phyloP scores from a whole-genome alignment of 92 coral and sea anemone species.

The Anthopleura xanthogrammica region DNA sequence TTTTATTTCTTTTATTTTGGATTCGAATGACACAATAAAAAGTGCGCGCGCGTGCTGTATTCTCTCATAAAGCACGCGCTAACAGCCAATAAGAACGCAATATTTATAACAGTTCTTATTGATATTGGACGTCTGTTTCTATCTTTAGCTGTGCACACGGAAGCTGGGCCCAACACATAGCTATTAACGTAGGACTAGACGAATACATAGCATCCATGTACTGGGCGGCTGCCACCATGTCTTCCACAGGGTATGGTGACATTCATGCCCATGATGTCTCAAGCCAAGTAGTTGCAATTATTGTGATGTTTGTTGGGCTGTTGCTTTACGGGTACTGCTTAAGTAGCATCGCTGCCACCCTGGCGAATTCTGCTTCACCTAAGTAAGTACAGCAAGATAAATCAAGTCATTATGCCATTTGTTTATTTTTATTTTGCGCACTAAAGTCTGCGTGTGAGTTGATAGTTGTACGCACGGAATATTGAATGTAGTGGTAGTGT shows the following conservation, averaged over 20 bases:
- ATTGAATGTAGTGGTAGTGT: no score
- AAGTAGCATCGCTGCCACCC: slow-evolving; percentile 81
- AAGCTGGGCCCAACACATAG: slow-evolving; percentile 83
- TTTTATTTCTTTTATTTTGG: no score
- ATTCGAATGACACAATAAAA: no score
- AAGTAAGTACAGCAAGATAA: slow-evolving; percentile 52
- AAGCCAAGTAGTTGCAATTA: slow-evolving; percentile 64
- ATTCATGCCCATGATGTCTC: slow-evolving; percentile 73
- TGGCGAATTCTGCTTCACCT: slow-evolving; percentile 75
- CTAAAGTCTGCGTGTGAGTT: no score
- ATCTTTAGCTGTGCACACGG: slow-evolving; percentile 42
- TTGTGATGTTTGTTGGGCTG: slow-evolving; percentile 78
- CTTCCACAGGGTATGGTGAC: slow-evolving; percentile 89
- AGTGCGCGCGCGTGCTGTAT: no score
- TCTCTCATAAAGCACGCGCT: no score
- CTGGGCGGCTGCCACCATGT: slow-evolving; percentile 95
- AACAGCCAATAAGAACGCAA: no score
- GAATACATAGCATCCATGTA: slow-evolving; percentile 75
- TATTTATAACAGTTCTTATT: no score
- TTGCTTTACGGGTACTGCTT: slow-evolving; percentile 84
- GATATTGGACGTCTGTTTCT: not conserved
- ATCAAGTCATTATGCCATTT: no score
- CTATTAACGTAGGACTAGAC: slow-evolving; percentile 39
- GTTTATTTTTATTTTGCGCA: no score
- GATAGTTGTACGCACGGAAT: no score